phyloP scores from a whole-genome alignment of 2,797 vertebrate genomes.

The Heteromormyrus szaboi region DNA sequence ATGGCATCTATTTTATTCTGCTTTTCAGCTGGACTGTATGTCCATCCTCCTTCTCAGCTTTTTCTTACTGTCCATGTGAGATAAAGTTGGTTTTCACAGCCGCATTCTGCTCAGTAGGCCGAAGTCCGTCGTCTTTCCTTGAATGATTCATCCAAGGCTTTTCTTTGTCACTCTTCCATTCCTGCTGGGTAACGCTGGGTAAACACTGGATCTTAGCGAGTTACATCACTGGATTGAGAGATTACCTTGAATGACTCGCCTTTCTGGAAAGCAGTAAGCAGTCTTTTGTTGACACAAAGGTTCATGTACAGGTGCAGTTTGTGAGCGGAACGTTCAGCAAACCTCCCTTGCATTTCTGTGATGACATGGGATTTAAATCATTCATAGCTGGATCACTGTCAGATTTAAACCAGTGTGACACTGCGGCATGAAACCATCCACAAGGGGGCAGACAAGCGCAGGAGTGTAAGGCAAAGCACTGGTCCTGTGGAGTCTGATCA shows the following conservation, averaged over 20 bases:
- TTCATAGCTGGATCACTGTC: background rate
- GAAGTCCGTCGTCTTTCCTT: background rate
- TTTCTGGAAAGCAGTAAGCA: background rate
- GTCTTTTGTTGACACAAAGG: background rate
- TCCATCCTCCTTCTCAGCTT: background rate
- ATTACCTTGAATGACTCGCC: conserved; percentile 36
- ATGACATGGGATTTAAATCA: background rate
- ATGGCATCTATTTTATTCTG: background rate
- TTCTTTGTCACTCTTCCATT: background rate
- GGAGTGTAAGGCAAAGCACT: background rate
- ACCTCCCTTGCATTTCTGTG: background rate
- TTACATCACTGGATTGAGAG: conserved; percentile 54
- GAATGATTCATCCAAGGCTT: background rate
- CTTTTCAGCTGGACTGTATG: background rate
- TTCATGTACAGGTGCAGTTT: background rate
- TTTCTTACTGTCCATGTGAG: background rate
- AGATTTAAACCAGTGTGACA: background rate
- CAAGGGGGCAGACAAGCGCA: background rate
- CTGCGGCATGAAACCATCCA: background rate
- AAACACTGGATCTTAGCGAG: conserved; percentile 36
- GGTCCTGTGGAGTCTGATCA: background rate
- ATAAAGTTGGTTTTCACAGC: background rate
- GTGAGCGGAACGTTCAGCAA: background rate
- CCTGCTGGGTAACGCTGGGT: conserved; percentile 5
- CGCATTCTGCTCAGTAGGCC: background rate